Conservation (phyloP, 2,888 invertebrate species). For the Baronia brevicornis region DNA sequence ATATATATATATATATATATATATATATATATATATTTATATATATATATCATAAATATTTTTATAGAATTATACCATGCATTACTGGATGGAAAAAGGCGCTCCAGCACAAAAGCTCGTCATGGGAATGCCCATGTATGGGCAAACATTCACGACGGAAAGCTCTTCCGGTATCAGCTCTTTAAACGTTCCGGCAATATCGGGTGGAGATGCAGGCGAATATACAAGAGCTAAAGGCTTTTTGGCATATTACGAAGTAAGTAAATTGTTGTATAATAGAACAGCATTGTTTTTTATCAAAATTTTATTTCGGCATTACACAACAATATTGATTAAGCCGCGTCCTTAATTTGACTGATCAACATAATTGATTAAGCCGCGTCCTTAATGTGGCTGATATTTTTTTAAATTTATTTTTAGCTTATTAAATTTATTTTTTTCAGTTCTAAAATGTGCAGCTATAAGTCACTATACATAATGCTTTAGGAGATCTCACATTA, state of each 20-base stretch:
- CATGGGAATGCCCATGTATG: slow-evolving; percentile 93
- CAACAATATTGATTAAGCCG: too few relatives aligned
- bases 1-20: slow-evolving; percentile 1
- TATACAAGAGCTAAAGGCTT: slow-evolving; percentile 90
- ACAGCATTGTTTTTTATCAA: too few relatives aligned
- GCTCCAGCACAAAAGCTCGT: slow-evolving; percentile 87
- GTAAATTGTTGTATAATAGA: neutral
- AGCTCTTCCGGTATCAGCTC: slow-evolving; percentile 76
- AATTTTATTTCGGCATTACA: too few relatives aligned
- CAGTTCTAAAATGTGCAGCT: too few relatives aligned
- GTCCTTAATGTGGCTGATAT: too few relatives aligned
- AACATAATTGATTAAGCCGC: too few relatives aligned
- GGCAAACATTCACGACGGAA: slow-evolving; percentile 84
- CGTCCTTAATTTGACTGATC: too few relatives aligned
- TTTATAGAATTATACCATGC: slow-evolving; percentile 86
- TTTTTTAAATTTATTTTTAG: too few relatives aligned
- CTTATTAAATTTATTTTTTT: too few relatives aligned
- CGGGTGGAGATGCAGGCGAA: slow-evolving; percentile 89
- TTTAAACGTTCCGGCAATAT: slow-evolving; percentile 84
- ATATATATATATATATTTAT: neutral
- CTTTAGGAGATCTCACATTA: too few relatives aligned
- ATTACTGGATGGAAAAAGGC: slow-evolving; percentile 92
- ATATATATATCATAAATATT: slow-evolving; percentile 3
- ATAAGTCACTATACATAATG: too few relatives aligned
- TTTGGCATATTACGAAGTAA: slow-evolving; percentile 89